Base-by-base conservation (phyloP, 2,888 invertebrate genomes). In the Drosophila neonasuta region DNA sequence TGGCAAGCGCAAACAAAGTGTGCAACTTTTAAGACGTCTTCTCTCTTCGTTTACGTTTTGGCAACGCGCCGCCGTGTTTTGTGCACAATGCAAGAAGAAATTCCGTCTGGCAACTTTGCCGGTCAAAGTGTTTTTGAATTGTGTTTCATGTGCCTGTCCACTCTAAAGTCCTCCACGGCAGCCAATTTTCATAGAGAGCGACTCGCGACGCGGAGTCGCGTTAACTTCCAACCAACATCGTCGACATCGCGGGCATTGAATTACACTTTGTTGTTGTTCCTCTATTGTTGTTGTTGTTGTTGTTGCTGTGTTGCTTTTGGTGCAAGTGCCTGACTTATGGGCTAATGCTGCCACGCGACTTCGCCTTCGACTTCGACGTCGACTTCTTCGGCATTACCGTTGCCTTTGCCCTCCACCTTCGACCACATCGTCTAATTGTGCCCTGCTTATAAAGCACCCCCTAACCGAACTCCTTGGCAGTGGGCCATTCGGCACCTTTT, bases 101-200 rank as follows among this genome's bases (percentile, higher is more conserved):
- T 75, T 83, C 86, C 88, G 89, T 89, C 88, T 89, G 81, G 82
- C 81, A 83, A 88, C 89, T 89, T 88, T 89, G 89, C 88, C 88
- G 88, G 88, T 82, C 89, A 84, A 89, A 88, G 88, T 88, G 86
- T 89, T 88, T 88, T 87, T 88, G 89, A 89, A 84, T 88, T 81
- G 81, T 77, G 83, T 86, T 88, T 80, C 86, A 81, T 78, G 84
- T 81, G 76, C 79, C 68, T 81, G 85, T 87, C 88, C 89, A 84
- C 86, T 84, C 83, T 87, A 81, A 83, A 80, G 69, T 87, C 79
- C 67, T 71, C 69, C 73, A 51, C 71, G 77, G 52, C 24, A 73
- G 81, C 85, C 83, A 82, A 85, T 86, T 86, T 86, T 79, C 68
- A 71, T 79, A 73, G 82, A 76, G 80, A 84, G 71, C 68, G 72